phyloP scores from a whole-genome alignment of 2,797 vertebrate genomes.

The Thamnophis elegans region DNA sequence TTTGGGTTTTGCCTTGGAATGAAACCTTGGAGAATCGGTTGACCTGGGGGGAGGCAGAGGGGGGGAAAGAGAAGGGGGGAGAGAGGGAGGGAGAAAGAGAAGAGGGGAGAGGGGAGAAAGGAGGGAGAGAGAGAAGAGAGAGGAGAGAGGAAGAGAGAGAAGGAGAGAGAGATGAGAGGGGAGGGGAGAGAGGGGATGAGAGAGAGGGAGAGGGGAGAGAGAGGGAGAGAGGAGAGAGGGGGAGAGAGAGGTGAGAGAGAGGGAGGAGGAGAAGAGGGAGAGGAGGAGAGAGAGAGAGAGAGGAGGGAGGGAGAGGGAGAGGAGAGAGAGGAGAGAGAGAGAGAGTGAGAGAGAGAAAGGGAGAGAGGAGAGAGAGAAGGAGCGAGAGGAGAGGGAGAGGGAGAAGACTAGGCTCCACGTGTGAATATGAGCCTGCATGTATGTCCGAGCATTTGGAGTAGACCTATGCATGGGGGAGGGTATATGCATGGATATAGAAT shows the following conservation, averaged over 20 bases:
- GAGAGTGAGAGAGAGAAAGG: too few species aligned
- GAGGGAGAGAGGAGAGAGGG: rapidly evolving
- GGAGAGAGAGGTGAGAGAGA: too few species aligned
- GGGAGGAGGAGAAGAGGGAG: rapidly evolving
- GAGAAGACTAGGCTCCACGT: background rate
- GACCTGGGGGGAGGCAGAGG: too few species aligned
- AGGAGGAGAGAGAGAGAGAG: too few species aligned
- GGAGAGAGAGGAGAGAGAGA: too few species aligned
- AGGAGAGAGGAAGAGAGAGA: rapidly evolving
- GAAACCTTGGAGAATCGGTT: background rate
- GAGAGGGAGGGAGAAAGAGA: too few species aligned
- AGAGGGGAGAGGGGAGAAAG: too few species aligned
- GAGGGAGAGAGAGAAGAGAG: too few species aligned
- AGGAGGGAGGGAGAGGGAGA: too few species aligned
- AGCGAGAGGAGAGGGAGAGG: too few species aligned
- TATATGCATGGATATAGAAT: background rate
- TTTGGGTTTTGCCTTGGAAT: background rate
- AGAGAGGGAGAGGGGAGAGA: too few species aligned
- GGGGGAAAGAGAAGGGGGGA: too few species aligned
- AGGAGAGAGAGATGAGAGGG: background rate
- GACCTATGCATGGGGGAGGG: background rate
- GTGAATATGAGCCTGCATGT: background rate
- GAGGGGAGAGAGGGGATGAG: background rate
- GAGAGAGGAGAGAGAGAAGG: rapidly evolving
- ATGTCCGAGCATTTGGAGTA: background rate